Conservation (phyloP, 2,797 vertebrate genomes). For the Miichthys miiuy region DNA sequence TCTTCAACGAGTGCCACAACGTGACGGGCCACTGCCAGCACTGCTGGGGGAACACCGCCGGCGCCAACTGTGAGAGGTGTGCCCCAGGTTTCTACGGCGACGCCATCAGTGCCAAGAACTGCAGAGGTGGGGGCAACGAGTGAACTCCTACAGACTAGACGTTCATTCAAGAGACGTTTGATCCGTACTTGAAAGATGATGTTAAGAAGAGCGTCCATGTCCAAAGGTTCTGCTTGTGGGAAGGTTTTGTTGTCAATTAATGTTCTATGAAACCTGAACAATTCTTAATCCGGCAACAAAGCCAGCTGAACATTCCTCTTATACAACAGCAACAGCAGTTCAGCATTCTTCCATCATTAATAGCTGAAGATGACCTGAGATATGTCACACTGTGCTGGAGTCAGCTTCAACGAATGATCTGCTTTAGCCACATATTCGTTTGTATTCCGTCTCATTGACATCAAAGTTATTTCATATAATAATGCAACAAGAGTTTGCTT, state of each 20-base stretch:
- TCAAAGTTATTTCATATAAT: background rate
- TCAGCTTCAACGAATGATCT: background rate
- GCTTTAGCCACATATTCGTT: background rate
- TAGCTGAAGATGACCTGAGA: background rate
- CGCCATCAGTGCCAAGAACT: constrained; percentile 91
- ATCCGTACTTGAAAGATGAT: background rate
- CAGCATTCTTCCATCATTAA: background rate
- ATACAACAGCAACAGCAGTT: constrained; percentile 19
- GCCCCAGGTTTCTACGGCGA: constrained; percentile 93
- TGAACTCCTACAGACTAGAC: background rate
- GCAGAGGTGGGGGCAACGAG: constrained; percentile 86
- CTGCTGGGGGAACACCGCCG: constrained; percentile 91
- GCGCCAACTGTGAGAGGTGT: constrained; percentile 92
- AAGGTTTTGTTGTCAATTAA: constrained; percentile 9
- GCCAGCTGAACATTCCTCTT: constrained; percentile 6
- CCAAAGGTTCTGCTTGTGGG: background rate
- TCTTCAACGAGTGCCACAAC: constrained; percentile 96
- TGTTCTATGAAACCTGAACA: constrained; percentile 7
- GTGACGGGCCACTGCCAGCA: constrained; percentile 93
- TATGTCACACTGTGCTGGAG: constrained; percentile 8
- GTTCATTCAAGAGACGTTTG: constrained; percentile 6
- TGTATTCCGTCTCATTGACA: background rate
- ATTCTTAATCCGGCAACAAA: constrained; percentile 12
- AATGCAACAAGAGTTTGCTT: background rate
- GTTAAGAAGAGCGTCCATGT: background rate